These are phyloP conservation scores for Eupithecia insigniata DNA, from an alignment of 2,888 invertebrate species.

Conservation along the genomic window DNA sequence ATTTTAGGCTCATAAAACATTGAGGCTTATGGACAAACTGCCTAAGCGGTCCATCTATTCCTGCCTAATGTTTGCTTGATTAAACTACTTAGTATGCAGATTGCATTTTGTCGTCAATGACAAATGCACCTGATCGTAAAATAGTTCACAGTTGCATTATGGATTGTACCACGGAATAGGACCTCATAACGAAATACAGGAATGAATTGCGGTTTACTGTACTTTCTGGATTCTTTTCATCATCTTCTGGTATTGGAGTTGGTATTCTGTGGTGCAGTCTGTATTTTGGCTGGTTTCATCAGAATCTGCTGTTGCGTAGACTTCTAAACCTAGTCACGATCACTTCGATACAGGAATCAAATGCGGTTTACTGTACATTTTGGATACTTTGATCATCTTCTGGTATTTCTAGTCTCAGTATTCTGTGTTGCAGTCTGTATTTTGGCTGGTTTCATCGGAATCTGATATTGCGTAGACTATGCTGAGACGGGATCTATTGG, in stretches of 20 bases:
- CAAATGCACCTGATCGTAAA: constrained; percentile 16
- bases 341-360: no score
- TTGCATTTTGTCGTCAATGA: constrained; percentile 25
- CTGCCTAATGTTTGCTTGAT: constrained; percentile 25
- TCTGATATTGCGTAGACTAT: no score
- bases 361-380: no score
- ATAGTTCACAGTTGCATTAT: neutral
- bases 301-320: neutral
- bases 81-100: constrained; percentile 31
- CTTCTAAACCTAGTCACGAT: no score
- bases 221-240: neutral
- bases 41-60: constrained; percentile 9
- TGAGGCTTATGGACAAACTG: neutral
- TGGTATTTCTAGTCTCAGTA: no score
- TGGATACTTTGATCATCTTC: no score
- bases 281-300: neutral
- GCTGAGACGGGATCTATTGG: no score
- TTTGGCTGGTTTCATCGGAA: no score
- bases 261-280: neutral
- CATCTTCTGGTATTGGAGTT: neutral
- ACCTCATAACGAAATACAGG: neutral
- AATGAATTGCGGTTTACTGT: neutral
- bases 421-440: no score
- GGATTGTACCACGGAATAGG: neutral
- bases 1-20: neutral